These are phyloP conservation scores for Seriola quinqueradiata DNA, from an alignment of 2,113 vertebrate genomes.

Conservation along the genomic window DNA sequence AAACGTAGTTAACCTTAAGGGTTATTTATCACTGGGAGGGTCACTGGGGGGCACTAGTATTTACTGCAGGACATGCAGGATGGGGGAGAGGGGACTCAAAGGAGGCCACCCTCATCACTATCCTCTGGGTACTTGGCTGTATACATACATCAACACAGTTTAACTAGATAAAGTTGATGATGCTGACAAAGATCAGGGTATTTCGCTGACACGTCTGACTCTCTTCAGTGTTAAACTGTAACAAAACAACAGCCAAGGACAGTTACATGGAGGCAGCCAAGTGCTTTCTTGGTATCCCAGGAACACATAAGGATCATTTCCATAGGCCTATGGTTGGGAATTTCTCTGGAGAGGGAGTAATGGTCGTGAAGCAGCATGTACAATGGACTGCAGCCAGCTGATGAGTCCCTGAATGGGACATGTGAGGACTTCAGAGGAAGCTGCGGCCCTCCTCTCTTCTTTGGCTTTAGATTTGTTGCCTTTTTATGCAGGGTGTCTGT, in stretches of 20 bases:
- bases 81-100: constrained; percentile 55
- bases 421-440: constrained; percentile 72
- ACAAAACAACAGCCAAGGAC: constrained; percentile 25
- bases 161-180: constrained; percentile 12
- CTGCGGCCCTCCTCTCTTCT: constrained; percentile 56
- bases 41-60: constrained; percentile 79
- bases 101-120: constrained; percentile 60
- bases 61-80: constrained; percentile 81
- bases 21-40: constrained; percentile 84
- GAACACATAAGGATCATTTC: constrained; percentile 60
- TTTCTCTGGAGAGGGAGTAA: constrained; percentile 55
- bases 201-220: constrained; percentile 28
- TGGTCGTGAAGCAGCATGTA: constrained; percentile 53
- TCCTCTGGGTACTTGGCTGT: constrained; percentile 33
- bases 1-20: constrained; percentile 84
- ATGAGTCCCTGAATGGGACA: constrained; percentile 71
- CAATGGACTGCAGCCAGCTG: constrained; percentile 75
- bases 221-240: constrained; percentile 24
- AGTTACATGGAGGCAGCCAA: constrained; percentile 33
- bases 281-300: constrained; percentile 55
- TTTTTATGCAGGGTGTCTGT: constrained; percentile 74
- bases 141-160: constrained; percentile 52
- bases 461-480: constrained; percentile 74
- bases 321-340: constrained; percentile 52
- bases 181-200: constrained; percentile 37